These are phyloP conservation scores for Chrysoperla carnea DNA, from an alignment of 1,140 invertebrate genomes.

Conservation along the genomic window DNA sequence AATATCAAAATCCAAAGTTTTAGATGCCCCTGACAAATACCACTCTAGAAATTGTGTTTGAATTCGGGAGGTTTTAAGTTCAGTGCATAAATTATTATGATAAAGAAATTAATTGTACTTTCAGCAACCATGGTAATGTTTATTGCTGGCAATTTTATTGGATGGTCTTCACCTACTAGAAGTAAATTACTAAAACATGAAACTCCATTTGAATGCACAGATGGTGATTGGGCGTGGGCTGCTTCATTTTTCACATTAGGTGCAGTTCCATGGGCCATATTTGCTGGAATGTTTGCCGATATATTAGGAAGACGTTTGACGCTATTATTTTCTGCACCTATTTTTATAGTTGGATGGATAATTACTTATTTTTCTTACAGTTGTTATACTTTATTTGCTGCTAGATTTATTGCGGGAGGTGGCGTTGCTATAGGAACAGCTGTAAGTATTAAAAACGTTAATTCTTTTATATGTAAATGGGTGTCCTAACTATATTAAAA, in stretches of 20 bases:
- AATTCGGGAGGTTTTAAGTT: too few species aligned
- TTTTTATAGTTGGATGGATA: not conserved
- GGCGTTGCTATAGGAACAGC: not conserved
- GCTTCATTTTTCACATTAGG: not conserved
- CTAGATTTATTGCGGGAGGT: not conserved
- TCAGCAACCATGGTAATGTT: not conserved
- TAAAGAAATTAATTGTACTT: not conserved
- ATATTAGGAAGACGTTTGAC: not conserved
- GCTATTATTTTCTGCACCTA: not conserved
- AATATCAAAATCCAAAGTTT: too few species aligned
- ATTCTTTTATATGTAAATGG: too few species aligned
- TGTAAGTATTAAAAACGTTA: not conserved
- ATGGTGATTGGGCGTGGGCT: not conserved
- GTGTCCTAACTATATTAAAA: too few species aligned
- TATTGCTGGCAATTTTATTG: not conserved
- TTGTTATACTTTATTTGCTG: not conserved
- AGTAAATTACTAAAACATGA: not conserved
- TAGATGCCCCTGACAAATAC: too few species aligned
- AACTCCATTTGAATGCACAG: not conserved
- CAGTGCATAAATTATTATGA: too few species aligned
- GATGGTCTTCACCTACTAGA: not conserved
- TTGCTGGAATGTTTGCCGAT: not conserved
- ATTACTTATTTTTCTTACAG: not conserved
- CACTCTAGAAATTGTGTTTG: too few species aligned
- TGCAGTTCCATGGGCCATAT: not conserved